Evolutionary conservation across 2,113 vertebrate genomes (phyloP).

Genomic region (Macaca fascicularis): DNA sequence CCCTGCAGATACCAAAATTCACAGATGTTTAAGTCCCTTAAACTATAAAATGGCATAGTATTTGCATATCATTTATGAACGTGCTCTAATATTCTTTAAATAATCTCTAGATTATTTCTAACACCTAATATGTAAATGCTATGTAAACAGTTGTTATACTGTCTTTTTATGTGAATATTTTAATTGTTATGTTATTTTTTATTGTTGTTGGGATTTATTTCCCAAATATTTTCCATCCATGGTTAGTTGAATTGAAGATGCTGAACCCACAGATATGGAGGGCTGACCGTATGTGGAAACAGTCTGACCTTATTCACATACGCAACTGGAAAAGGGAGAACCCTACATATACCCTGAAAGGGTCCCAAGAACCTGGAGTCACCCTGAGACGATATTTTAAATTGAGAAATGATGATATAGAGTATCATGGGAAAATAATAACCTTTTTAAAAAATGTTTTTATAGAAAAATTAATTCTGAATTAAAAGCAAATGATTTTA

Average conservation of each 20-base stretch:
- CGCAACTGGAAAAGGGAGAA: not conserved
- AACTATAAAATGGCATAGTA: not conserved
- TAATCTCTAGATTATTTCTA: not conserved
- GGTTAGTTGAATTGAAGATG: not conserved
- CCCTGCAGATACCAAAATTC: not conserved
- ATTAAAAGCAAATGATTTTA: not conserved
- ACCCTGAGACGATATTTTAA: not conserved
- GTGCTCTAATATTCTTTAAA: not conserved
- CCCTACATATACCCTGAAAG: not conserved
- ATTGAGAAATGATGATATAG: not conserved
- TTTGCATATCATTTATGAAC: not conserved
- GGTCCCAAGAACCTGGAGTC: not conserved
- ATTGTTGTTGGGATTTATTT: not conserved
- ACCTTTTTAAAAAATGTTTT: not conserved
- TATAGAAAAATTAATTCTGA: conserved; percentile 16
- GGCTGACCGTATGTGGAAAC: not conserved
- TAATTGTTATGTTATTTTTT: not conserved
- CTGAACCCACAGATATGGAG: not conserved
- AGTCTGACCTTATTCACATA: not conserved
- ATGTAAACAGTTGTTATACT: not conserved
- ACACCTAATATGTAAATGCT: not conserved
- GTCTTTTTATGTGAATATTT: not conserved
- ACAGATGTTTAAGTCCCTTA: not conserved
- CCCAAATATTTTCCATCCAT: not conserved
- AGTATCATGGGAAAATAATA: not conserved